Percentiles rank a stretch among this genome's conserved stretches.
These are phyloP conservation scores for Caenorhabditis sp. DNA, from an alignment of 2,888 invertebrate species.

Conservation along the genomic window DNA sequence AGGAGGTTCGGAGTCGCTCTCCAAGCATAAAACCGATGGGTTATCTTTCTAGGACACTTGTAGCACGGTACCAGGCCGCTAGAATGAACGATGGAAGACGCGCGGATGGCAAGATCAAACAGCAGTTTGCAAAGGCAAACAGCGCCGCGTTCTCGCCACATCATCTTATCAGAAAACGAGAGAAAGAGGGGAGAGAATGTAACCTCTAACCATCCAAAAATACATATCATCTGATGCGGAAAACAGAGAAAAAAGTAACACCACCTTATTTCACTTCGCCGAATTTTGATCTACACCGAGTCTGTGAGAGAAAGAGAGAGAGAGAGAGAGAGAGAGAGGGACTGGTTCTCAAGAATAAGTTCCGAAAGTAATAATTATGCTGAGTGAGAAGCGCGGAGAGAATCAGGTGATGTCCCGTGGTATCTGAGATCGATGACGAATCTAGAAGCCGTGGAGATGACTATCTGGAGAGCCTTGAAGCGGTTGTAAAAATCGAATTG, in stretches of 20 bases:
- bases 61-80: slow-evolving; percentile 25
- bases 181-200: slow-evolving; percentile 14
- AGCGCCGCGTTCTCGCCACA: slow-evolving; percentile 15
- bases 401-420: slow-evolving; percentile 9
- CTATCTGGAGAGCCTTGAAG: slow-evolving; percentile 6
- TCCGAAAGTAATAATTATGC: slow-evolving; percentile 34
- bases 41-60: slow-evolving; percentile 50
- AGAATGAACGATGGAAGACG: background rate
- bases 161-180: slow-evolving; percentile 31
- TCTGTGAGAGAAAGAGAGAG: background rate
- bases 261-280: slow-evolving; percentile 18
- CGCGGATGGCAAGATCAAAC: slow-evolving; percentile 46
- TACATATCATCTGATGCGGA: slow-evolving; percentile 20
- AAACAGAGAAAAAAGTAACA: slow-evolving; percentile 9
- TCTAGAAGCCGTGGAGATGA: slow-evolving; percentile 15
- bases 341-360: slow-evolving; percentile 25
- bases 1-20: slow-evolving; percentile 21
- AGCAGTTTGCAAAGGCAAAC: slow-evolving; percentile 41
- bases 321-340: background rate
- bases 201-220: slow-evolving; percentile 22
- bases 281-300: slow-evolving; percentile 1
- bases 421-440: slow-evolving; percentile 1
- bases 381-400: background rate
- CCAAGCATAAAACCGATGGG: slow-evolving; percentile 44
- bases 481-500: background rate